Conservation (phyloP, 64 coral and sea anemone species). For the Pachyseris speciosa region DNA sequence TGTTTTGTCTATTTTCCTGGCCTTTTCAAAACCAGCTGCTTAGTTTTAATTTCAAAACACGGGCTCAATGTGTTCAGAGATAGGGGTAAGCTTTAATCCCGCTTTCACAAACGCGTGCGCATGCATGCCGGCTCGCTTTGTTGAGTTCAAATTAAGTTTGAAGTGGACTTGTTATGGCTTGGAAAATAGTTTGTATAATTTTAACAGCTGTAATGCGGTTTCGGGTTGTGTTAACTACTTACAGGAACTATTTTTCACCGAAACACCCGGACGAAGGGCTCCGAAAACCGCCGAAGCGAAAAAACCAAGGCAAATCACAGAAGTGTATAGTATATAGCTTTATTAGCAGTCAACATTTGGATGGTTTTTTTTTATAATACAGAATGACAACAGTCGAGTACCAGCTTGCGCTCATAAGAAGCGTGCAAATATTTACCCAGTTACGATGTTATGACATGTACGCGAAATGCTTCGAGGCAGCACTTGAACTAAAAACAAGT, state of each 20-base stretch:
- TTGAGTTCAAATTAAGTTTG: not conserved
- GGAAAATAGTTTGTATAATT: not conserved
- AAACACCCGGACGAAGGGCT: not conserved
- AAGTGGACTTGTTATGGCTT: not conserved
- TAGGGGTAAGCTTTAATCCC: not conserved
- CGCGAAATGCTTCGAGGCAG: too few relatives aligned
- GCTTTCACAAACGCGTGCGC: too few relatives aligned
- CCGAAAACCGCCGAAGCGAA: not conserved
- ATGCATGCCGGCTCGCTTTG: too few relatives aligned
- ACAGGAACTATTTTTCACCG: not conserved
- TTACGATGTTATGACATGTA: not conserved
- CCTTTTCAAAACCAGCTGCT: not conserved
- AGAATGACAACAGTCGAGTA: not conserved
- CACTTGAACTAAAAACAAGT: not conserved
- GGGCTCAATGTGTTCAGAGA: not conserved
- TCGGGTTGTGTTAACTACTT: not conserved
- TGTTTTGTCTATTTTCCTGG: slow-evolving; percentile 26
- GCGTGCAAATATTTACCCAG: not conserved
- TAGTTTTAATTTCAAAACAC: not conserved
- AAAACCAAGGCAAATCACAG: not conserved
- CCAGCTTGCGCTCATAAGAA: not conserved
- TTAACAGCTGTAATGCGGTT: not conserved
- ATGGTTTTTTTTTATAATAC: not conserved
- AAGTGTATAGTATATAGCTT: not conserved
- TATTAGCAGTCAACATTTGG: not conserved